Conservation (phyloP, 2,797 vertebrate species). For the Rhinichthys osculus region DNA sequence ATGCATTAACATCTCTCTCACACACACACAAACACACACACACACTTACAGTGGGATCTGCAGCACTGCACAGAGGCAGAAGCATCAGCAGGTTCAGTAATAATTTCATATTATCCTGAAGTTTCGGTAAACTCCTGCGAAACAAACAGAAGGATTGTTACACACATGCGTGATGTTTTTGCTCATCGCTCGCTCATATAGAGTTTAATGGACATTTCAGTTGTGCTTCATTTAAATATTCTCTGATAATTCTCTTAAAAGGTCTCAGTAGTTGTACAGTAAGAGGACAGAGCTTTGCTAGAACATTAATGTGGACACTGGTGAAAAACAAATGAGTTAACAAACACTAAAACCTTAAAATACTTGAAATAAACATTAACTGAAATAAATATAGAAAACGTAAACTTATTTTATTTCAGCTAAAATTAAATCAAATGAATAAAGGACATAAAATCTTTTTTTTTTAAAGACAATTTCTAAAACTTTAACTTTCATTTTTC, state of each 20-base stretch:
- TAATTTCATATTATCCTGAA: slow-evolving; percentile 39
- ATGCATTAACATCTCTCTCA: background rate
- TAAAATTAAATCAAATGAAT: too few species aligned
- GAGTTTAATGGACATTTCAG: background rate
- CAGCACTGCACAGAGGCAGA: slow-evolving; percentile 28
- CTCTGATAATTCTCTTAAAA: background rate
- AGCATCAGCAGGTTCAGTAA: slow-evolving; percentile 37
- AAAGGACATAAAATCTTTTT: too few species aligned
- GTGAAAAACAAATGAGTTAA: background rate
- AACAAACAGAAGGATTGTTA: background rate
- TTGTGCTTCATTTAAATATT: background rate
- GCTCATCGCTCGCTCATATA: background rate
- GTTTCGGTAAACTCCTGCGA: slow-evolving; percentile 24
- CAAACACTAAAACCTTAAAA: background rate
- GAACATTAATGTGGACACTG: background rate
- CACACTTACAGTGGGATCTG: slow-evolving; percentile 43
- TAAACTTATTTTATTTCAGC: too few species aligned
- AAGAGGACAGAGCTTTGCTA: background rate
- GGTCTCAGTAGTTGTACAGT: background rate
- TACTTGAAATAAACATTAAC: too few species aligned
- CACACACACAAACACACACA: background rate
- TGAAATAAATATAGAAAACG: too few species aligned
- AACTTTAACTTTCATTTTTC: too few species aligned
- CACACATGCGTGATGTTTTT: background rate
- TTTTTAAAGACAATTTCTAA: too few species aligned